These are phyloP conservation scores for Felis chaus DNA, from an alignment of 2,113 vertebrate species.

Conservation along the genomic window DNA sequence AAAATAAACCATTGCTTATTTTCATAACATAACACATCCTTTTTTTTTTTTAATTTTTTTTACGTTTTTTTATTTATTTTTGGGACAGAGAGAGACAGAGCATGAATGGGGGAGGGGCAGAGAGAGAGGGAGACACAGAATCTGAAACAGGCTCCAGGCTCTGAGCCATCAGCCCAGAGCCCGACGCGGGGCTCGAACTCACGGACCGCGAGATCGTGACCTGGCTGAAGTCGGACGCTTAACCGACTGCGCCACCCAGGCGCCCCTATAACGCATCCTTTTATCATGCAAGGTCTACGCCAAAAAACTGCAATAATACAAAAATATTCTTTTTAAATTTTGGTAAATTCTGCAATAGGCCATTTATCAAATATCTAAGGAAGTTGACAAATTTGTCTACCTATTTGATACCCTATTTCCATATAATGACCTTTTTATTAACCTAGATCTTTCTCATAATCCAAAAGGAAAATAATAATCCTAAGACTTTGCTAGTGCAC, in stretches of 20 bases:
- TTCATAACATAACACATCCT: neutral
- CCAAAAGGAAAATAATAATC: constrained; percentile 21
- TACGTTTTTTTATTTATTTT: too few species aligned
- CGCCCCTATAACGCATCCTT: neutral
- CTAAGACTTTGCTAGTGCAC: neutral
- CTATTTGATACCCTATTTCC: neutral
- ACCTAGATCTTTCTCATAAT: neutral
- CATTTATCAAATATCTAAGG: neutral
- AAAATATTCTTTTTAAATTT: neutral
- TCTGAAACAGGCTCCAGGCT: too few species aligned
- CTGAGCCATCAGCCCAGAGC: too few species aligned
- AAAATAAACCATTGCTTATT: constrained; percentile 22
- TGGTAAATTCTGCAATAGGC: neutral
- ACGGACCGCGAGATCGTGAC: too few species aligned
- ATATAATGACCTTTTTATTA: neutral
- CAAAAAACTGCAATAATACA: neutral
- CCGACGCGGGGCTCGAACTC: too few species aligned
- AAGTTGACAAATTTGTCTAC: neutral
- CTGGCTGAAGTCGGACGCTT: too few species aligned
- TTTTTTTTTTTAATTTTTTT: too few species aligned
- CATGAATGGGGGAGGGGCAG: too few species aligned
- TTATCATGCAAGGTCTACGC: neutral
- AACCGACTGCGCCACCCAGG: too few species aligned
- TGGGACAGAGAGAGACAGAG: too few species aligned
- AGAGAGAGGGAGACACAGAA: too few species aligned